Base-by-base conservation (phyloP, 2,888 invertebrate genomes). In the Alcis repandata region DNA sequence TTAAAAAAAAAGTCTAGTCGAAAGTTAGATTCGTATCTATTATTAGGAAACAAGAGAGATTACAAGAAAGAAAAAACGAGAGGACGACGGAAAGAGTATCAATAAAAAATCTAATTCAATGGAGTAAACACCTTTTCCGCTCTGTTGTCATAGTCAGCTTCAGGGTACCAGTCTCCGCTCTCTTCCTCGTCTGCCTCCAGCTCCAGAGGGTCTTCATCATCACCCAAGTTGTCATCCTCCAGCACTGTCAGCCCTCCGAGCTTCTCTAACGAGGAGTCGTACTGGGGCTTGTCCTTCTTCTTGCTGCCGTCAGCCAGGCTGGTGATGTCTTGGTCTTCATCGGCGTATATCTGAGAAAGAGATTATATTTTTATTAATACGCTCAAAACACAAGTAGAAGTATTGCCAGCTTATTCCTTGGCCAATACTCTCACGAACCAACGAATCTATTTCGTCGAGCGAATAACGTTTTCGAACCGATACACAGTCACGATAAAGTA, bases 121-220 rank as follows among this genome's bases (percentile, higher is more conserved):
- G n/a, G 9, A 9, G 6, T 4, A 11, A 1, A 15, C 17, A 91
- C 90, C 83, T 86, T 88, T 32, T 87, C 82, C 38, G 85, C 78
- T 62, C 87, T 82, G 58, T 75, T 83, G 67, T 91, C 89, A 56
- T 91, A 92, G 40, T 91, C 91, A 27, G 27, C 27, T 6, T 27
- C 27, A 4, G 84, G 83, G 69, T 89, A 91, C 85, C 88, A 89
- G 78, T 91, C 89, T 3, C 92, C 91, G 68, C 90, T 91, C 73
- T 93, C 91, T 0, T 82, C 87, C 49, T 87, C 88, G 53, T 82
- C 87, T 4, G 82, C 78, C 9, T 89, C 88, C 58, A 87, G 79
- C 13, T 89, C 88, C 41, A 87, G 79, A 65, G 83, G 70, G 60
- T 91, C 90, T 51, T 89, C 89, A 38, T 92, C 92, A 41, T 89